phyloP scores from a whole-genome alignment of 2,888 invertebrate genomes.

The Stenichneumon culpator region DNA sequence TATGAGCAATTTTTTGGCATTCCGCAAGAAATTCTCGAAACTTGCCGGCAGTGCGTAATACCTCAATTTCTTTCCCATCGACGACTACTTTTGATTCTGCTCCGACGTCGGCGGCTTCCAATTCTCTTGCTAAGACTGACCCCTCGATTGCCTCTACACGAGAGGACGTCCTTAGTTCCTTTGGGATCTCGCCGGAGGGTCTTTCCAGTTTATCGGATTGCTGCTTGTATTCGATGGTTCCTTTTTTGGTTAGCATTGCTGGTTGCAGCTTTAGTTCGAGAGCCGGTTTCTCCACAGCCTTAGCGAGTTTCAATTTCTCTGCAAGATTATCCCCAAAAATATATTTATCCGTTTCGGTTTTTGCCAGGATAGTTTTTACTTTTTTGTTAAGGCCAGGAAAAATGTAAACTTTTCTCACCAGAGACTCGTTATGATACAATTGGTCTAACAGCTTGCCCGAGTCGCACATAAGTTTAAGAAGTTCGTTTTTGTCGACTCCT shows the following conservation, averaged over 20 bases:
- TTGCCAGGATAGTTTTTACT: too few relatives aligned
- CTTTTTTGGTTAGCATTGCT: background rate
- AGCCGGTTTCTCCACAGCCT: too few relatives aligned
- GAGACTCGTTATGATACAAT: conserved; percentile 26
- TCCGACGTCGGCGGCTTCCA: background rate
- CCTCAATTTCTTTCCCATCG: background rate
- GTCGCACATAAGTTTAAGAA: conserved; percentile 40
- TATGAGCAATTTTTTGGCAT: too few relatives aligned
- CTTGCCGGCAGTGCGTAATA: background rate
- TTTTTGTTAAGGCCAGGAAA: conserved; percentile 55
- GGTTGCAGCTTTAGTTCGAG: conserved; percentile 11
- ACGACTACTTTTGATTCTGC: background rate
- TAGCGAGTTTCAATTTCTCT: conserved; percentile 48
- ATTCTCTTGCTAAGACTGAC: background rate
- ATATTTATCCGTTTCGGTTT: too few relatives aligned
- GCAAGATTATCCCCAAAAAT: conserved; percentile 54
- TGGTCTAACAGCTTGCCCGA: conserved; percentile 49
- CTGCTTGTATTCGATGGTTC: background rate
- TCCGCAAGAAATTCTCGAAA: background rate
- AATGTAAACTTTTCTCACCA: conserved; percentile 59
- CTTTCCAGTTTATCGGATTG: background rate
- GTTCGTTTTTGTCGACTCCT: conserved; percentile 32
- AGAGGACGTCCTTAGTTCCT: too few relatives aligned
- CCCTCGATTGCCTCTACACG: too few relatives aligned
- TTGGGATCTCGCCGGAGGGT: too few relatives aligned